Evolutionary conservation across 2,888 invertebrate genomes (phyloP).

Genomic region (Drosophila infuscata): DNA sequence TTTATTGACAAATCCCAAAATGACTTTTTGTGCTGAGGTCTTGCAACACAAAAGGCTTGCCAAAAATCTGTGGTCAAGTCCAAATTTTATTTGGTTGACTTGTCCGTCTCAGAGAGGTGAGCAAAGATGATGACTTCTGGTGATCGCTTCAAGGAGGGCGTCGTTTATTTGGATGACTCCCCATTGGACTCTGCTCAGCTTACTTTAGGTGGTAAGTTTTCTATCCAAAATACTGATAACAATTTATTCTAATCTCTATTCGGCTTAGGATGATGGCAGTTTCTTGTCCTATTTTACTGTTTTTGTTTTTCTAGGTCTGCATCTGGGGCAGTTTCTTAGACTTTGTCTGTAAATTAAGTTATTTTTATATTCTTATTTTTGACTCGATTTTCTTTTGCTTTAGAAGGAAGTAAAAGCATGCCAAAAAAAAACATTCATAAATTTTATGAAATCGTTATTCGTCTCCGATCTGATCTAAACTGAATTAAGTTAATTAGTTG

Average conservation of each 20-base stretch:
- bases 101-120: too few relatives aligned
- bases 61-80: too few relatives aligned
- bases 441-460: constrained; percentile 29
- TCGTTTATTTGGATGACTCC: too few relatives aligned
- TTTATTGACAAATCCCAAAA: too few relatives aligned
- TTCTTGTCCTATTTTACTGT: constrained; percentile 6
- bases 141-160: too few relatives aligned
- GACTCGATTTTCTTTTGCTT: constrained; percentile 34
- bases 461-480: constrained; percentile 32
- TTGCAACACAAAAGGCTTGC: too few relatives aligned
- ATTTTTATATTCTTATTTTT: constrained; percentile 19
- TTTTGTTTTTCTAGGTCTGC: constrained; percentile 17
- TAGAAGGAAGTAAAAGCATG: constrained; percentile 70
- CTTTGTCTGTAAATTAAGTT: constrained; percentile 45
- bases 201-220: background rate
- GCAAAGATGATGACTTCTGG: too few relatives aligned
- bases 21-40: too few relatives aligned
- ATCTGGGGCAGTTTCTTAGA: constrained; percentile 27
- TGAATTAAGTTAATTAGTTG: constrained; percentile 25
- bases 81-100: too few relatives aligned
- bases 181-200: too few relatives aligned
- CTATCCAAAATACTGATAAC: background rate
- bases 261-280: background rate
- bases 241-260: background rate
- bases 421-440: constrained; percentile 43